Evolutionary conservation across 2,113 vertebrate species (phyloP).

Genomic region (Piaya cayana): DNA sequence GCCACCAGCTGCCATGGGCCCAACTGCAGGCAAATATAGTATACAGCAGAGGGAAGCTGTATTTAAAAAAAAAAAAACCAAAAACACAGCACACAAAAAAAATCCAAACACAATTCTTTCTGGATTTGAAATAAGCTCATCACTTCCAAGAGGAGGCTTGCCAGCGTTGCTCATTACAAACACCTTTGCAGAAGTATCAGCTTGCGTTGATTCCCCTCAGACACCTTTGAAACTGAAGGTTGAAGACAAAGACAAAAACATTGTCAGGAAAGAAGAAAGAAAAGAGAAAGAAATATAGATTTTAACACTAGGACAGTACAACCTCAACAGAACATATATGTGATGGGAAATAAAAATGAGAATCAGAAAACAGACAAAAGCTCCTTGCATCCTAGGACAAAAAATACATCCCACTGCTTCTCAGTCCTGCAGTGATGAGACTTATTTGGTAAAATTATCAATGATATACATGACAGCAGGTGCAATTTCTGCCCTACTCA

Average conservation of each 20-base stretch:
- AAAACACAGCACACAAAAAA: too few species aligned
- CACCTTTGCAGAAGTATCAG: background rate
- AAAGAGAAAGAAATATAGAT: background rate
- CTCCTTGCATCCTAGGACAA: background rate
- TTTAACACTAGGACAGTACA: background rate
- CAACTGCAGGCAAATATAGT: background rate
- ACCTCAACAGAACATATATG: background rate
- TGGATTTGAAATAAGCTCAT: background rate
- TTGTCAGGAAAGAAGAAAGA: background rate
- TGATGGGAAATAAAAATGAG: fast-evolving
- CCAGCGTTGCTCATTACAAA: background rate
- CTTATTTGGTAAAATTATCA: background rate
- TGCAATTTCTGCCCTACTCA: too few species aligned
- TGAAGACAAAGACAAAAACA: background rate
- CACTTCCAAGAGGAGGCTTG: background rate
- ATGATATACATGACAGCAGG: too few species aligned
- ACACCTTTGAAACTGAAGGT: background rate
- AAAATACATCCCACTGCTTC: background rate
- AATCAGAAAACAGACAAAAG: background rate
- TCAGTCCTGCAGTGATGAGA: background rate
- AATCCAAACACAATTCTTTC: background rate
- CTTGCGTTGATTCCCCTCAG: background rate
- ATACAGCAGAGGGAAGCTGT: fast-evolving
- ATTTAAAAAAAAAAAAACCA: background rate
- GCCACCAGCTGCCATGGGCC: background rate